Base-by-base conservation (phyloP, 2,888 invertebrate species). In the Disparrhopalites patrizii region DNA sequence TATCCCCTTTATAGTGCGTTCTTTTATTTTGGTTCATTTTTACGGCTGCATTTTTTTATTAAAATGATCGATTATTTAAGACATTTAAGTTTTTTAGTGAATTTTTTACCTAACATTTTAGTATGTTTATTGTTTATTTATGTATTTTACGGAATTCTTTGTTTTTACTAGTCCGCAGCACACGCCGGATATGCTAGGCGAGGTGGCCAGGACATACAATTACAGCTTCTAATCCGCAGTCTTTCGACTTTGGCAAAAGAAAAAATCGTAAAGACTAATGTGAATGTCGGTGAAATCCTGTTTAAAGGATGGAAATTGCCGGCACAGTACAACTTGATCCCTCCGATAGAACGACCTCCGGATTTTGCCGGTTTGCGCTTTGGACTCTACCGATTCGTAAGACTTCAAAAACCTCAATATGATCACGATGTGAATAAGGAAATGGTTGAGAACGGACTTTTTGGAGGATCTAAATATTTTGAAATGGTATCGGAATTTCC, bases 331-430 rank as follows among this genome's bases (percentile, higher is more conserved):
- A 15, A 3, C 20, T 5, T 15, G 3, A 43, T 69, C 3, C 67
- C 67, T 2, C 52, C 50, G 18, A 66, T 66, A 3, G 18, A 27
- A 3, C 51, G 66, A 4, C 69, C 67, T 3, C 57, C 50, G 43
- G 68, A 69, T 15, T 71, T 68, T 51, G 56, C 40, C 0, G 68
- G 62, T 2, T 43, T 43, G 3, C 23, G 58, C 33, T 71, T 71
- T 58, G 71, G 66, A 3, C 60, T 71, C 23, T 71, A 71, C 28
- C 65, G 65, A 65, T 51, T 50, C 8, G 69, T 69, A 63, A n/a
- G n/a, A n/a, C n/a, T n/a, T n/a, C n/a, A n/a, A n/a, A n/a, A n/a
- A n/a, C n/a, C n/a, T n/a, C n/a, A n/a, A n/a, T n/a, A n/a, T n/a
- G n/a, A n/a, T n/a, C n/a, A n/a, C n/a, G n/a, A n/a, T n/a, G n/a